Evolutionary conservation across 1,140 invertebrate species (phyloP).

Genomic region (Diplogasteroides magnus): DNA sequence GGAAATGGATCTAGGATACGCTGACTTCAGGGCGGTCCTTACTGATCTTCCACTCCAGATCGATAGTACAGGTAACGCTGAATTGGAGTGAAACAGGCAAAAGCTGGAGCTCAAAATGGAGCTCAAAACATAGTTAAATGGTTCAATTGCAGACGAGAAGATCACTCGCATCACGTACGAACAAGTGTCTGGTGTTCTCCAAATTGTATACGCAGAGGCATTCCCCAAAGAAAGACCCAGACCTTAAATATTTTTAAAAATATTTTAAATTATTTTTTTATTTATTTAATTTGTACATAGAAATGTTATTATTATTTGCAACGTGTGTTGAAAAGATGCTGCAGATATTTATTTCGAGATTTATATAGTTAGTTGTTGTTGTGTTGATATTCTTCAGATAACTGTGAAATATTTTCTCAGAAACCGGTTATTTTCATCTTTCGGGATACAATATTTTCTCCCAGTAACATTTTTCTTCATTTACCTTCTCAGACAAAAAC

Average conservation of each 20-base stretch:
- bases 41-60: background rate
- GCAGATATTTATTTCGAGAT: too few species aligned
- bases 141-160: background rate
- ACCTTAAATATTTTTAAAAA: background rate
- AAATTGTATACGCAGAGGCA: background rate
- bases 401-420: background rate
- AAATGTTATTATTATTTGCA: background rate
- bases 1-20: conserved; percentile 23
- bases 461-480: too few species aligned
- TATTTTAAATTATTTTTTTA: background rate
- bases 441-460: too few species aligned
- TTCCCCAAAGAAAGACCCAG: background rate
- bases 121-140: background rate
- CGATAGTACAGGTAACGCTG: background rate
- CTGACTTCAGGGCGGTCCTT: conserved; percentile 20
- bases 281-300: background rate
- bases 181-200: background rate
- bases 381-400: too few species aligned
- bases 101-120: background rate
- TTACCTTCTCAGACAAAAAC: too few species aligned
- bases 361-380: too few species aligned
- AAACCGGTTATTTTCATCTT: too few species aligned
- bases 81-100: background rate
- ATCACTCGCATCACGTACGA: background rate
- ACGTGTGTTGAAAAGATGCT: too few species aligned